Evolutionary conservation across 2,113 vertebrate genomes (phyloP).

Genomic region (Mellivora capensis): DNA sequence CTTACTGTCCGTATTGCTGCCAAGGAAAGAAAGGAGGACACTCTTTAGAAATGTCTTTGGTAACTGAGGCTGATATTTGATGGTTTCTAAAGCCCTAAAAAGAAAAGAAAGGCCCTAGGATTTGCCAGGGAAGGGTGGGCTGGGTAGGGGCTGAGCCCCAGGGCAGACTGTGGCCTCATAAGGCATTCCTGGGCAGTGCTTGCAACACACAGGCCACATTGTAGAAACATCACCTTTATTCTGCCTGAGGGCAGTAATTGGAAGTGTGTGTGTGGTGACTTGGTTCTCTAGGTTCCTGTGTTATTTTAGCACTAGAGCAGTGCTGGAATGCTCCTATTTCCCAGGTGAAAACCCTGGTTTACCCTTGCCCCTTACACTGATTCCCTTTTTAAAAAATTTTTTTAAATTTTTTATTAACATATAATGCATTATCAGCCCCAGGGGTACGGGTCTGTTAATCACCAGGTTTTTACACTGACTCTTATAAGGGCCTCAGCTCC

Average conservation of each 20-base stretch:
- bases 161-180: background rate
- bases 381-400: background rate
- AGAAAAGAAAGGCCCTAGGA: background rate
- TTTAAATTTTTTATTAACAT: too few relatives aligned
- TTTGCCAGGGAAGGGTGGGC: background rate
- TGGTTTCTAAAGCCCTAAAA: background rate
- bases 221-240: background rate
- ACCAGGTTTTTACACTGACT: background rate
- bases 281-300: background rate
- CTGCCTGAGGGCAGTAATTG: background rate
- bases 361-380: fast-evolving
- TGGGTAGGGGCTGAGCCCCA: background rate
- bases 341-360: background rate
- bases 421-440: too few relatives aligned
- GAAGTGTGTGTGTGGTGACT: background rate
- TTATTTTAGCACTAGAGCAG: background rate
- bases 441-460: too few relatives aligned
- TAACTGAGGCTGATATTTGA: background rate
- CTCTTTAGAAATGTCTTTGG: background rate
- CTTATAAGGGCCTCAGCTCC: too few relatives aligned
- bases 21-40: background rate
- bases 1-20: background rate
- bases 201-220: too few relatives aligned
- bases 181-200: background rate
- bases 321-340: background rate